Conservation (phyloP, 2,113 vertebrate genomes). For the Kobus ellipsiprymnus region DNA sequence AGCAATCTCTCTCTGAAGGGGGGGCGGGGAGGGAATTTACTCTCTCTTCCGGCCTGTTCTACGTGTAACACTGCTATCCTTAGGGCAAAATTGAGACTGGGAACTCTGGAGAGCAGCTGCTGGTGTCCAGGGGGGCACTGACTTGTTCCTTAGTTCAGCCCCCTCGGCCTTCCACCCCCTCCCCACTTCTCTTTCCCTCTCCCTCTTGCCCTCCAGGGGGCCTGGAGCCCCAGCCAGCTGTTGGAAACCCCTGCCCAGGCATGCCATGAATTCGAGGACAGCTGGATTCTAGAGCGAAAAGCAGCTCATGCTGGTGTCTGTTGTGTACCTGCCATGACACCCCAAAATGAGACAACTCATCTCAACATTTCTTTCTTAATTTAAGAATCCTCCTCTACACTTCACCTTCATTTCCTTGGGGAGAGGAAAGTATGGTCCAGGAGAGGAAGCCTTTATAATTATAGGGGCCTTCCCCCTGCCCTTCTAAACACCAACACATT, state of each 20-base stretch:
- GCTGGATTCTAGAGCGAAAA: conserved; percentile 58
- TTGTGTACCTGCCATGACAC: conserved; percentile 46
- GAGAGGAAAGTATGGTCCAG: neutral
- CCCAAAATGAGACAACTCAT: conserved; percentile 41
- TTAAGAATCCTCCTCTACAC: neutral
- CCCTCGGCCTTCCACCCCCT: neutral
- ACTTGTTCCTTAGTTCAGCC: conserved; percentile 38
- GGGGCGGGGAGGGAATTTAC: neutral
- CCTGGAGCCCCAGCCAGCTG: conserved; percentile 67
- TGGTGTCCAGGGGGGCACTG: conserved; percentile 50
- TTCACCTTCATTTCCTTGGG: conserved; percentile 3
- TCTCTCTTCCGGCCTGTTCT: conserved; percentile 50
- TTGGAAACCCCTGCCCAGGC: conserved; percentile 71
- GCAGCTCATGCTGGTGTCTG: conserved; percentile 17
- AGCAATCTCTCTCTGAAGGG: conserved; percentile 52
- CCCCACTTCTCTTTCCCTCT: conserved; percentile 7
- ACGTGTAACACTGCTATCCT: conserved; percentile 22
- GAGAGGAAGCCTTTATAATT: neutral
- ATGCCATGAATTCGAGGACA: conserved; percentile 62
- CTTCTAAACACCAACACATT: conserved; percentile 32
- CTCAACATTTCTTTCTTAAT: conserved; percentile 21
- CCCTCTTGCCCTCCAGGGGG: conserved; percentile 57
- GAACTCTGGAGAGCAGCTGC: conserved; percentile 7
- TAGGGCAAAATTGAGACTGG: conserved; percentile 47
- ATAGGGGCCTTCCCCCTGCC: neutral